phyloP scores from a whole-genome alignment of 2,888 invertebrate species.

The Archaeoteleia sp. region DNA sequence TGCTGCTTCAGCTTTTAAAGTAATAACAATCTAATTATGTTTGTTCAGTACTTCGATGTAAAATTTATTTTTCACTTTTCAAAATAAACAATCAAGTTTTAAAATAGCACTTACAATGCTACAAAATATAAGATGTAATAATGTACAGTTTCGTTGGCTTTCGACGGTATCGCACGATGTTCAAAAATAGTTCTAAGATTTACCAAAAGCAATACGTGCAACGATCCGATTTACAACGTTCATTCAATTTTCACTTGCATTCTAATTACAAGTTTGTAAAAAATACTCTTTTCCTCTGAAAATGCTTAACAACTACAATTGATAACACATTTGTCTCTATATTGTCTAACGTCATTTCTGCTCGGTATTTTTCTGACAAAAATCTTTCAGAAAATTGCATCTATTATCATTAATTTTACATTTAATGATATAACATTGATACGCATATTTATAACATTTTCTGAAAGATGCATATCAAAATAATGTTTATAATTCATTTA shows the following conservation, averaged over 20 bases:
- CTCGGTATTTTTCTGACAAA: constrained; percentile 4
- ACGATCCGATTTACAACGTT: neutral
- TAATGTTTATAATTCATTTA: no score
- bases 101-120: neutral
- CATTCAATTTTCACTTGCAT: constrained; percentile 3
- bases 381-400: constrained; percentile 3
- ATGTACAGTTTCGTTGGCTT: no score
- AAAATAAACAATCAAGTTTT: neutral
- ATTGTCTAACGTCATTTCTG: constrained; percentile 29
- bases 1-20: constrained; percentile 2
- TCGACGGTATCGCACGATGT: neutral
- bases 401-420: neutral
- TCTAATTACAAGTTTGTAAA: constrained; percentile 26
- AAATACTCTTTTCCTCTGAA: constrained; percentile 26
- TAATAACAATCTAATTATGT: no score
- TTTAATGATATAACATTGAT: neutral
- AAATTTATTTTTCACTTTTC: neutral
- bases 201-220: constrained; percentile 21
- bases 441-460: neutral
- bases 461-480: no score
- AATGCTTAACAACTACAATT: constrained; percentile 21
- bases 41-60: no score
- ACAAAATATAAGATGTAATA: neutral
- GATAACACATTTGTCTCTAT: constrained; percentile 30
- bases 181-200: constrained; percentile 19